Base-by-base conservation (phyloP, 1,140 invertebrate species). In the Drosophila athabasca region DNA sequence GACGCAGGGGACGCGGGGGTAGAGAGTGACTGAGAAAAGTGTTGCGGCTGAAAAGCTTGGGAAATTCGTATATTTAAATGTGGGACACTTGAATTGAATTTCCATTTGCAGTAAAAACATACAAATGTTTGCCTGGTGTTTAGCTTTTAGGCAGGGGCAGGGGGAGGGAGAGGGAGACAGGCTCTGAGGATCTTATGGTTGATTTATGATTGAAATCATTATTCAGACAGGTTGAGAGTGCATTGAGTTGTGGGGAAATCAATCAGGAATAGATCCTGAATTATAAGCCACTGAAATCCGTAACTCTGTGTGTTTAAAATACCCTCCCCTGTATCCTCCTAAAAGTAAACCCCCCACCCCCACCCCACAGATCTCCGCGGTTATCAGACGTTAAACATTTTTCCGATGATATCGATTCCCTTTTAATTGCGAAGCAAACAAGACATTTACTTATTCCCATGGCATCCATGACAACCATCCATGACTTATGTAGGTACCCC, bases 31-130 rank as follows among this genome's bases (percentile, higher is more conserved):
- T 19, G 17, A 19, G 43, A 59, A 59, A 61, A 17, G 7, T 19
- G 17, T 19, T 62, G 58, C 24, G 48, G 17, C 24, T 31, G 46
- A 52, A 52, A 51, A 41, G 48, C 46, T 48, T 65, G 60, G 64
- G 64, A 65, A 65, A 52, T 17, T 52, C 26, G 48, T 65, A 26
- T 35, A 67, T 67, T 19, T 46, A 67, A 67, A 52, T 35, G 64
- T 65, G 64, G 46, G 60, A 64, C 45, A 66, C 8, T 44, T 66
- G 17, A 19, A 51, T 51, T 31, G 46, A 5, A 24, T 22, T 35
- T 43, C 13, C 46, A 49, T 60, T 24, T 52, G 31, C 31, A 1
- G 17, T 19, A 8, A 15, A 45, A 13, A 7, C 17, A 17, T 17
- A 7, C 8, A 17, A 7, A 22, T 46, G 22, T 61, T 60, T 5